Conservation (phyloP, 2,888 invertebrate genomes). For the Drosophila nr. fundita region DNA sequence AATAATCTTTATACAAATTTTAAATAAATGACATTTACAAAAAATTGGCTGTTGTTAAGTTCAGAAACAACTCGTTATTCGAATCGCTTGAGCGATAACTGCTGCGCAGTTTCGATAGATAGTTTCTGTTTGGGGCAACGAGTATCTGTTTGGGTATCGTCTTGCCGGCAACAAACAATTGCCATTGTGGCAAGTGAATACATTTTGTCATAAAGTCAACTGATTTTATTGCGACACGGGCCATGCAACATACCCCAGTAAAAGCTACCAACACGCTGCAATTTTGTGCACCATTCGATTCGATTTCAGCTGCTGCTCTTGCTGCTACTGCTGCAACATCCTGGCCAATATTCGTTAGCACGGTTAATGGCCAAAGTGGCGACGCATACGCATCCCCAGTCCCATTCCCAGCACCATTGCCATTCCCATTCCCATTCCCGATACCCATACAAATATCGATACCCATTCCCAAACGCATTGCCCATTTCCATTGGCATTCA, state of each 20-base stretch:
- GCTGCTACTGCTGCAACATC: constrained; percentile 31
- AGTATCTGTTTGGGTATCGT: neutral
- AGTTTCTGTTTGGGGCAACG: neutral
- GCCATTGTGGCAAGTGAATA: constrained; percentile 46
- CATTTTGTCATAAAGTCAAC: constrained; percentile 69
- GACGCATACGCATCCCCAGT: constrained; percentile 36
- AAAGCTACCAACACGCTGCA: neutral
- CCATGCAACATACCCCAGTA: constrained; percentile 33
- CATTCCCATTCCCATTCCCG: constrained; percentile 3
- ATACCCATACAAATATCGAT: constrained; percentile 4
- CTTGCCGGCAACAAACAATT: constrained; percentile 21
- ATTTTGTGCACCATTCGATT: constrained; percentile 10
- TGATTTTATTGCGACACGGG: constrained; percentile 62
- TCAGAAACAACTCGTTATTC: neutral
- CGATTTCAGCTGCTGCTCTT: constrained; percentile 12
- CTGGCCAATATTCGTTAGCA: constrained; percentile 59
- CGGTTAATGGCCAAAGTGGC: constrained; percentile 60
- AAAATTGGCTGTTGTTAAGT: neutral
- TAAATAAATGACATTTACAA: neutral
- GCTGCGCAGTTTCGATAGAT: neutral
- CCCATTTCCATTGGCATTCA: constrained; percentile 40
- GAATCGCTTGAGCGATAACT: neutral
- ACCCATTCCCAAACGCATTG: constrained; percentile 1
- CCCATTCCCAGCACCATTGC: constrained; percentile 3
- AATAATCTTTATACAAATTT: neutral